Conservation (phyloP, 2,113 vertebrate genomes). For the Oophaga pumilio region DNA sequence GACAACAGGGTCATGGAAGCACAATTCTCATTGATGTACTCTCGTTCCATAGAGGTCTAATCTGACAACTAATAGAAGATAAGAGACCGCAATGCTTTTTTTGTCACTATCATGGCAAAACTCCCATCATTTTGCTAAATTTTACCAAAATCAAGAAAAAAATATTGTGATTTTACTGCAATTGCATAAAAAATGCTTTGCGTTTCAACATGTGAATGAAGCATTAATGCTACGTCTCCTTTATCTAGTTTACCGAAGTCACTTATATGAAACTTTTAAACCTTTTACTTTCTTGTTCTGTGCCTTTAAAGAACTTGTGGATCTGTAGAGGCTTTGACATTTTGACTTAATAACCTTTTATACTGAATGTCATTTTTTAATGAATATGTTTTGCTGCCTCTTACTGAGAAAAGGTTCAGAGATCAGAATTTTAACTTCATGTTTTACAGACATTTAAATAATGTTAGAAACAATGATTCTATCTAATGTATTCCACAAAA, state of each 20-base stretch:
- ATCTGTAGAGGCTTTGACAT: not conserved
- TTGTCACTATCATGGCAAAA: no score
- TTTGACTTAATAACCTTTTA: not conserved
- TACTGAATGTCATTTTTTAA: conserved; percentile 9
- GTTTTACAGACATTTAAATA: not conserved
- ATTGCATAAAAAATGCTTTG: no score
- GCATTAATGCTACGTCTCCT: no score
- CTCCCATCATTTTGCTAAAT: no score
- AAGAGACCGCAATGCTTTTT: no score
- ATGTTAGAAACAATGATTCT: conserved; percentile 5
- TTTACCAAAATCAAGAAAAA: no score
- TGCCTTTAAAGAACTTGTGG: not conserved
- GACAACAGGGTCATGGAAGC: no score
- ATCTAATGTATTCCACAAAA: not conserved
- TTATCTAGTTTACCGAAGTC: not conserved
- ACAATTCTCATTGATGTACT: no score
- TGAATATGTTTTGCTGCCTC: not conserved
- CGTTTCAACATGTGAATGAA: no score
- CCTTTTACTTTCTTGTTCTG: not conserved
- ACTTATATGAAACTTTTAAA: not conserved
- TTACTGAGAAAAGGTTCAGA: not conserved
- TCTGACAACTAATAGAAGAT: no score
- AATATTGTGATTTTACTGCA: no score
- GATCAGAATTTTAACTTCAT: conserved; percentile 14
- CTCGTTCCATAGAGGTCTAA: no score